A percentile compares a stretch with the other conserved stretches of the same genome.
Evolutionary conservation across 1,140 invertebrate species (phyloP).

Genomic region (Heliconius congener): DNA sequence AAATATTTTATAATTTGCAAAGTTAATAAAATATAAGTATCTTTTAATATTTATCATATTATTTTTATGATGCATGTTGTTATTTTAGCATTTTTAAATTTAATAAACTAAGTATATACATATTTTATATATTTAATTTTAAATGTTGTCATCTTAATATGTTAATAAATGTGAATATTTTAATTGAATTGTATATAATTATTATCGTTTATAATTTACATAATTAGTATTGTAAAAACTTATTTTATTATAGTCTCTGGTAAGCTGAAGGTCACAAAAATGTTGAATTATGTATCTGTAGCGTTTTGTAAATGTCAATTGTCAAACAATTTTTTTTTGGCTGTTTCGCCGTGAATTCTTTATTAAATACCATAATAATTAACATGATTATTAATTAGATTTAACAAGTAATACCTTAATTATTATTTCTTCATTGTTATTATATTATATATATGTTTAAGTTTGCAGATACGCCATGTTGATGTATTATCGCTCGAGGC

Average conservation of each 20-base stretch:
- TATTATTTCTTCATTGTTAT: neutral
- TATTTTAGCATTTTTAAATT: too few species aligned
- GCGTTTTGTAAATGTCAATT: slow-evolving; percentile 38
- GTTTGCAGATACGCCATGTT: slow-evolving; percentile 30
- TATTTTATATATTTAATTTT: too few species aligned
- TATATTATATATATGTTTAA: slow-evolving; percentile 25
- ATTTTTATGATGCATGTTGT: neutral
- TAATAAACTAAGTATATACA: neutral
- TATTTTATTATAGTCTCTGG: neutral
- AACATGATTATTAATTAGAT: slow-evolving; percentile 16
- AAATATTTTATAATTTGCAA: neutral
- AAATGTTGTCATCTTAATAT: neutral
- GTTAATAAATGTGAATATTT: neutral
- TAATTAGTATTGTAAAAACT: neutral
- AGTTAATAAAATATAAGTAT: neutral
- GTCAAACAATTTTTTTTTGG: slow-evolving; percentile 47
- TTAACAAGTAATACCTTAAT: slow-evolving; percentile 15
- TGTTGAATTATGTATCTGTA: slow-evolving; percentile 23
- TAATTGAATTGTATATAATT: neutral
- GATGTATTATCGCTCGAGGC: slow-evolving; percentile 40
- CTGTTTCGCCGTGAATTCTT: slow-evolving; percentile 41
- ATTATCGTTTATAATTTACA: neutral
- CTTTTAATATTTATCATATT: neutral
- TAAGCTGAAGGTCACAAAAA: slow-evolving; percentile 16
- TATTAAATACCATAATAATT: slow-evolving; percentile 29